Evolutionary conservation across 2,113 vertebrate species (phyloP).

Genomic region (Mus musculus): DNA sequence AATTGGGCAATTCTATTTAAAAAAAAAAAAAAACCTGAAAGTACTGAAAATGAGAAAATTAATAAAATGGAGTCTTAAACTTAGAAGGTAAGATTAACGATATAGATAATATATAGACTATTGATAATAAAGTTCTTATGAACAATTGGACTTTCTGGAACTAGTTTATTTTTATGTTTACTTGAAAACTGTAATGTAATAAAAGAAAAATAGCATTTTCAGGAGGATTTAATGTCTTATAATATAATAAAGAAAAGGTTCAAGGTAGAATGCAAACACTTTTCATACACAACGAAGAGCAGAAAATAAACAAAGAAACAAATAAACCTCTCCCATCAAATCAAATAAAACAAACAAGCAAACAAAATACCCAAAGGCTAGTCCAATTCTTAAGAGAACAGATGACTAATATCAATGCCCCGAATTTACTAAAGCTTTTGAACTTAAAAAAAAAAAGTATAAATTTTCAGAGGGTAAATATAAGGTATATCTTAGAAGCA

Average conservation of each 20-base stretch:
- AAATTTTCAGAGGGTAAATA: background rate
- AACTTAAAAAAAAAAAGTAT: background rate
- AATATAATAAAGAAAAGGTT: background rate
- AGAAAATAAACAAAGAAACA: background rate
- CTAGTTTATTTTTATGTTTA: background rate
- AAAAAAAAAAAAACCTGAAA: background rate
- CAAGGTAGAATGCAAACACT: background rate
- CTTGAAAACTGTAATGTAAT: background rate
- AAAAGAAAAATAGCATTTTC: background rate
- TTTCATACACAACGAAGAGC: background rate
- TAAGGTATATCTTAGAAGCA: too few species aligned
- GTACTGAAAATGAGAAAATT: background rate
- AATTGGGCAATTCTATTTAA: rapidly evolving
- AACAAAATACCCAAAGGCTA: background rate
- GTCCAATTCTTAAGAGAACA: background rate
- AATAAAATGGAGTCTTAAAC: background rate
- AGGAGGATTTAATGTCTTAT: background rate
- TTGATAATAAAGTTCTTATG: background rate
- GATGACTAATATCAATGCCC: too few species aligned
- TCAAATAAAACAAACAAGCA: too few species aligned
- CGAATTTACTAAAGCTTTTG: background rate
- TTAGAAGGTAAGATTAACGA: background rate
- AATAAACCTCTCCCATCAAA: background rate
- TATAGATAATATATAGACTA: background rate
- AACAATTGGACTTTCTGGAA: background rate